Conservation (phyloP, 2,888 invertebrate species). For the Drosophila cognata region DNA sequence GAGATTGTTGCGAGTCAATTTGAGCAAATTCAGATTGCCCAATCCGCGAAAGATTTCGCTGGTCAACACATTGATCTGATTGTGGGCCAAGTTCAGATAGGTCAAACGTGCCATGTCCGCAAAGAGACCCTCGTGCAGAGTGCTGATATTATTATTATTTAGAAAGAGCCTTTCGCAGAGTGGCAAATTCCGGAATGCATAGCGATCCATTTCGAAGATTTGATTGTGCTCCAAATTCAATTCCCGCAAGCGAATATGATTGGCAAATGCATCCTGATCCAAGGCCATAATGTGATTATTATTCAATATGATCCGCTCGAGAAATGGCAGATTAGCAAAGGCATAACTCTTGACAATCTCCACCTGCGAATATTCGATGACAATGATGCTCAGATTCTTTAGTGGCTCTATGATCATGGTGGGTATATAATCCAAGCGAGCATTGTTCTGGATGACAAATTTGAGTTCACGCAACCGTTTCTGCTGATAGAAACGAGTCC, state of each 20-base stretch:
- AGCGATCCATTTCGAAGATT: conserved; percentile 90
- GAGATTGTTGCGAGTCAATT: conserved; percentile 90
- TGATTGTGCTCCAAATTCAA: conserved; percentile 91
- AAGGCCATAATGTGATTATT: conserved; percentile 90
- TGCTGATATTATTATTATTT: conserved; percentile 93
- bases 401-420: conserved; percentile 89
- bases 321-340: conserved; percentile 90
- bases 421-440: conserved; percentile 90
- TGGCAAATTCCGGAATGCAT: conserved; percentile 91
- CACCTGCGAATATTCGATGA: conserved; percentile 90
- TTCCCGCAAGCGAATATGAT: conserved; percentile 89
- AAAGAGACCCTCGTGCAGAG: conserved; percentile 94
- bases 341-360: conserved; percentile 89
- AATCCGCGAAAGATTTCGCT: conserved; percentile 92
- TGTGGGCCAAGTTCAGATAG: conserved; percentile 92
- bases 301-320: conserved; percentile 89
- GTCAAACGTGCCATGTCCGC: conserved; percentile 90
- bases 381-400: conserved; percentile 88
- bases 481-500: conserved; percentile 91
- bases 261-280: conserved; percentile 90
- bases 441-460: conserved; percentile 90
- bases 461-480: conserved; percentile 89
- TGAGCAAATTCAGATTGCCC: conserved; percentile 90
- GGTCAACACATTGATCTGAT: conserved; percentile 90
- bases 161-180: conserved; percentile 90